A percentile compares a stretch with the other conserved stretches of the same genome.
These are phyloP conservation scores for Stomorhina lunata DNA, from an alignment of 2,888 invertebrate species.

Conservation along the genomic window DNA sequence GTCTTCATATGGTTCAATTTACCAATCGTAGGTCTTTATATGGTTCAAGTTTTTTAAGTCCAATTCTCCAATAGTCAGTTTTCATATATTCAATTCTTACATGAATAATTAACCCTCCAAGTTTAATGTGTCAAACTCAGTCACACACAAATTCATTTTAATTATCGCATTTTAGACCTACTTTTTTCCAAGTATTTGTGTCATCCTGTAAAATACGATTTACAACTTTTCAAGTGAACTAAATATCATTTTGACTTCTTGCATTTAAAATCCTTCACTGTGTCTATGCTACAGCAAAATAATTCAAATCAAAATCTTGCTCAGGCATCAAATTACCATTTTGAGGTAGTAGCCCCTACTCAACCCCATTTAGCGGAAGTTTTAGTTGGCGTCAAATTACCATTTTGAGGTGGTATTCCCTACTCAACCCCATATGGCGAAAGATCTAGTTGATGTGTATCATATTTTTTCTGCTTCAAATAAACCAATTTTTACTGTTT, in stretches of 20 bases:
- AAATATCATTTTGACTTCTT: background rate
- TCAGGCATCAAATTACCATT: conserved; percentile 61
- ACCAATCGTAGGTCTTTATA: no score
- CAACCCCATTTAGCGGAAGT: background rate
- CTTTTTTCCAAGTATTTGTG: background rate
- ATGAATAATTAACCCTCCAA: no score
- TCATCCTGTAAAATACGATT: background rate
- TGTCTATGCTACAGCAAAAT: conserved; percentile 13
- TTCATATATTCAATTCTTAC: no score
- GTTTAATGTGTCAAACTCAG: no score
- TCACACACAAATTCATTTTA: no score
- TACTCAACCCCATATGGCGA: background rate
- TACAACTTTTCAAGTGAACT: background rate
- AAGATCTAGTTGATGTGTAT: conserved; percentile 2
- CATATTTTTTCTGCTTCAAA: background rate
- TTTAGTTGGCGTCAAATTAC: background rate
- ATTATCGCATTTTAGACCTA: no score
- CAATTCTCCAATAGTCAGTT: no score
- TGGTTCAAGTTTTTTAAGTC: no score
- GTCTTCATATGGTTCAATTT: no score
- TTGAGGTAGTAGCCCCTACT: conserved; percentile 12
- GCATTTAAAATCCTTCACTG: background rate
- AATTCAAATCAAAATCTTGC: conserved; percentile 43
- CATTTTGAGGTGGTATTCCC: background rate
- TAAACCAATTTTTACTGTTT: conserved; percentile 4